Base-by-base conservation (phyloP, 2,888 invertebrate genomes). In the Drosophila cyrtoloma region DNA sequence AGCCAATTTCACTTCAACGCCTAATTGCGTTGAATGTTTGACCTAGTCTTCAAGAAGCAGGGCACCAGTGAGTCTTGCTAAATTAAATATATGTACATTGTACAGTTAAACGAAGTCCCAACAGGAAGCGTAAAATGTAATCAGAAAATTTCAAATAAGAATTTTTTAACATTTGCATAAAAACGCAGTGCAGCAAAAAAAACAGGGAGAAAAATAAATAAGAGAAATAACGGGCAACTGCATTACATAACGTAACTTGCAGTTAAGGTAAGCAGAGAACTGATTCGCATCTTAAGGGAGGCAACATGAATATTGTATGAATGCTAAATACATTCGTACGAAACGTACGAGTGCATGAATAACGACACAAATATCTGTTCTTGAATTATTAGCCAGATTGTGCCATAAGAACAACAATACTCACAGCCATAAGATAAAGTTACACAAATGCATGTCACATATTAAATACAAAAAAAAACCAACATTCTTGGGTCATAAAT, bases 151-250 rank as follows among this genome's bases (percentile, higher is more conserved):
- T 62, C 12, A 68, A 86, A 83, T 74, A 73, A 71, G 74, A 75
- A 69, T 77, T 73, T 76, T 66, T 35, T 42, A 58, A 35, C 70
- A 89, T 89, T 85, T 86, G 79, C 85, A 86, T 86, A 89, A 81
- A 64, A 51, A 70, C 56, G 51, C 30, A 75, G 35, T 61, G 70
- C 42, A 55, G 61, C 33, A 44, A 52, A 52, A 44, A 28, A 56
- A 39, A 22, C 1, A 1, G 22, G 30, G 7, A 22, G n/a, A 35
- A 64, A 30, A 30, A 63, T 22, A 35, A 35, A 57, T 51, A 61
- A 26, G 59, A 47, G 6, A 59, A 30, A 39, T 19, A 19, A 28
- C 44, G 14, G 66, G 35, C 65, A 70, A 70, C 62, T 69, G 70
- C 67, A 83, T 81, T 75, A 59, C 63, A 59, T 72, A 83, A 60